Evolutionary conservation across 2,797 vertebrate genomes (phyloP), one percentile per base, ranked within the genome.

Genomic region (Poecilia gillii): DNA sequence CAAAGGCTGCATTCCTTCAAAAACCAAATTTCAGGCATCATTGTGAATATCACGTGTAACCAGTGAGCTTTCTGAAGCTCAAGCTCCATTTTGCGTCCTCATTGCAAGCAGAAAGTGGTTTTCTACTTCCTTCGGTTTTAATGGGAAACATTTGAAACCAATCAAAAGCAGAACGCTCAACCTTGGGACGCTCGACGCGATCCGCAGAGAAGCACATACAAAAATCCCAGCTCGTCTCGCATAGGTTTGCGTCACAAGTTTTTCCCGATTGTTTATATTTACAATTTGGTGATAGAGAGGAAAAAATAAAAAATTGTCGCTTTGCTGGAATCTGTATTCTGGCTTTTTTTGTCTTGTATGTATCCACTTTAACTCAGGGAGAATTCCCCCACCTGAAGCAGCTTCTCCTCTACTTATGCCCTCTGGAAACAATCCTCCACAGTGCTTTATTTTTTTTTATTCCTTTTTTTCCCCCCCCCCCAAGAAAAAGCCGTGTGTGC

Each of bases 371-470:
- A 82, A 89, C 86, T 76, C 87, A 83, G 85, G 88, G 84, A 87
- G 88, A 87, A 89, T 81, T 77, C 80, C 79, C 41, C 28, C 53
- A 78, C 81, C 47, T 84, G 79, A 73, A 86, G 83, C 91, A 77
- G 91, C 89, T 79, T 70, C 87, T 83, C 84, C 82, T 91, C 79
- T 68, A 88, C 84, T 82, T 82, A 81, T 86, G 77, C 87, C 73
- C 79, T 88, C 79, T 55, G 78, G 68, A 84, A 80, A 62, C 66
- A 79, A 78, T 81, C 43, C 25, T 71, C 68, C 41, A 6, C 81
- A 81, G 81, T 83, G 68, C 20, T 72, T 80, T 80, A 72, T 51
- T 80, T 80, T 75, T 41, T 84, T 75, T 20, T 70, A 74, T 76
- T 83, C 75, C 43, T 75, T 23, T 70, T 75, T 76, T 84, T 76